Evolutionary conservation across 2,113 vertebrate genomes (phyloP).

Genomic region (Nannospalax galili): DNA sequence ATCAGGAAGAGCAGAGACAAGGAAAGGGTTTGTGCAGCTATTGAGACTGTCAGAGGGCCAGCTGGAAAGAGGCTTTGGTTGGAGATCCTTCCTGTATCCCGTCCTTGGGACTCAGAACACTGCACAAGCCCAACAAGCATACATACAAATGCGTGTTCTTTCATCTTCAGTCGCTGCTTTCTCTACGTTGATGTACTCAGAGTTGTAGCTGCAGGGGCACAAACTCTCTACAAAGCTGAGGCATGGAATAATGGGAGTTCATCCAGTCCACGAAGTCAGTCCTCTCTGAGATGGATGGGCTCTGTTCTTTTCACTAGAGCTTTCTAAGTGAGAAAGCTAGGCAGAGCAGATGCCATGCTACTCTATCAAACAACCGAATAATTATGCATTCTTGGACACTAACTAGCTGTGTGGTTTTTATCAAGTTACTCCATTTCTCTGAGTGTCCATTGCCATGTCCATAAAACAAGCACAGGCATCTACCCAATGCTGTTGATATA

Average conservation of each 20-base stretch:
- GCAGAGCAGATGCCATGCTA: neutral
- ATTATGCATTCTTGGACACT: neutral
- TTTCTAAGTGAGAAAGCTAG: neutral
- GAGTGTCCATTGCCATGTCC: neutral
- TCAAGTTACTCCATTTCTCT: neutral
- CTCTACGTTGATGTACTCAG: neutral
- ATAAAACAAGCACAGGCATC: neutral
- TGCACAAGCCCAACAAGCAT: neutral
- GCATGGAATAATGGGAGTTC: neutral
- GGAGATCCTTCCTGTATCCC: neutral
- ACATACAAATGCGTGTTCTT: neutral
- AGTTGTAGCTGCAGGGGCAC: neutral
- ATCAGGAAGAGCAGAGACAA: neutral
- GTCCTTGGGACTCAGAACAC: neutral
- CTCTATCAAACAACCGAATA: neutral
- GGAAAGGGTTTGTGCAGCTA: neutral
- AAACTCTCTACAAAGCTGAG: neutral
- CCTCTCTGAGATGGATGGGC: neutral
- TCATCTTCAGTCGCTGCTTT: neutral
- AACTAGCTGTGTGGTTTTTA: neutral
- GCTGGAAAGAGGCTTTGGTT: neutral
- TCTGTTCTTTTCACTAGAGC: neutral
- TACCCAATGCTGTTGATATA: neutral
- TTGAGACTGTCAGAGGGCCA: neutral
- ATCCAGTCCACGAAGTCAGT: neutral